Conservation (phyloP, 1,140 invertebrate genomes). For the Coptotermes formosanus region DNA sequence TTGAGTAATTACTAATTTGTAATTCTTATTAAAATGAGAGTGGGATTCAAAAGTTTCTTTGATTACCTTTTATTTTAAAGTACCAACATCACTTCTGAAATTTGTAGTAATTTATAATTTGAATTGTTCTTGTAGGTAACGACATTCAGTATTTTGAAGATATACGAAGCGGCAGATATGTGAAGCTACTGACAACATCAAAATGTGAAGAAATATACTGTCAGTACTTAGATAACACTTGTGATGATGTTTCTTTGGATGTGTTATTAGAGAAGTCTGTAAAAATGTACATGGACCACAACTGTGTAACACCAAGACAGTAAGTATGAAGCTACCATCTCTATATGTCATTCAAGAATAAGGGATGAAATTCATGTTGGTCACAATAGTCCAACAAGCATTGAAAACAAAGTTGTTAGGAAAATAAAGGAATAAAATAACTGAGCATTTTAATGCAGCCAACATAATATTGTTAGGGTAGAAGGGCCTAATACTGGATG, state of each 20-base stretch:
- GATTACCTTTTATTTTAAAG: neutral
- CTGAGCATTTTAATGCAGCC: neutral
- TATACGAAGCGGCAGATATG: neutral
- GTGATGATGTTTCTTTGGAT: neutral
- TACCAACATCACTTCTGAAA: neutral
- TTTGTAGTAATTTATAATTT: too few relatives aligned
- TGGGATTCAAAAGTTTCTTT: neutral
- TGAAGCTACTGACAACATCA: neutral
- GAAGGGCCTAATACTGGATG: too few relatives aligned
- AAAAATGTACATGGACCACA: neutral
- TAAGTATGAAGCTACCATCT: constrained; percentile 4
- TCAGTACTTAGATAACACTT: neutral
- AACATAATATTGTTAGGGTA: too few relatives aligned
- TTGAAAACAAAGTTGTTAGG: neutral
- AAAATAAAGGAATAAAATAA: neutral
- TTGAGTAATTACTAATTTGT: neutral
- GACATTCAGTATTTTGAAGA: neutral
- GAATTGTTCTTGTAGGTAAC: neutral
- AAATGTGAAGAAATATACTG: neutral
- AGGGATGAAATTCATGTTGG: too few relatives aligned
- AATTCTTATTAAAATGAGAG: neutral
- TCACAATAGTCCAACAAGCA: neutral
- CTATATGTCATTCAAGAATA: too few relatives aligned
- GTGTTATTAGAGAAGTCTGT: neutral
- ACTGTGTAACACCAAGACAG: neutral